A percentile compares a stretch with the other conserved stretches of the same genome.
phyloP scores from a whole-genome alignment of 2,113 vertebrate species.

The Hiodon tergisus region DNA sequence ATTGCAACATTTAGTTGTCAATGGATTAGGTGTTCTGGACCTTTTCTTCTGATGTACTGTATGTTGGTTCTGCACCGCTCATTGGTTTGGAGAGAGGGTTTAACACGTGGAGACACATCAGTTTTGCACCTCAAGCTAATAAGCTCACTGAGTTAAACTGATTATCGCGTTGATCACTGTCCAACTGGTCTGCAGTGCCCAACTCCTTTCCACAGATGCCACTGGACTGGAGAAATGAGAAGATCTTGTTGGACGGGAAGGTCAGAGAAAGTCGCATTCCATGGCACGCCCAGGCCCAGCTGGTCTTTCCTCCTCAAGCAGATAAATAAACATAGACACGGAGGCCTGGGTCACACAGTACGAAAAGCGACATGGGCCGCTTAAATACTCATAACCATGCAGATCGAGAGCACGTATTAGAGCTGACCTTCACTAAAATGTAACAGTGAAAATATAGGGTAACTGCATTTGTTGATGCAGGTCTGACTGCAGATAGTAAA shows the following conservation, averaged over 20 bases:
- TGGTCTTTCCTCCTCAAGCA: slow-evolving; percentile 1
- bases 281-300: slow-evolving; percentile 15
- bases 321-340: slow-evolving; percentile 15
- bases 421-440: background rate
- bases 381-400: no score
- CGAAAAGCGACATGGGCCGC: background rate
- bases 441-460: background rate
- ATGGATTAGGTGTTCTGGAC: no score
- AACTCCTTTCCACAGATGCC: slow-evolving; percentile 8
- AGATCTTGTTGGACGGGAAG: slow-evolving; percentile 20
- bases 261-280: slow-evolving; percentile 13
- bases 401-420: background rate
- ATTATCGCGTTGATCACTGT: slow-evolving; percentile 25
- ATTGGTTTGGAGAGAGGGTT: background rate
- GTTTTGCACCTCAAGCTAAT: background rate
- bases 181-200: slow-evolving; percentile 24
- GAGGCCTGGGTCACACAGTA: background rate
- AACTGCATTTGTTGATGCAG: background rate
- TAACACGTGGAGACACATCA: background rate
- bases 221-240: background rate
- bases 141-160: slow-evolving; percentile 18
- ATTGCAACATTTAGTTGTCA: no score
- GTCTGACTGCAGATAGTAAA: background rate
- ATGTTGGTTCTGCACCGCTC: no score
- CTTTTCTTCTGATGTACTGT: no score